These are phyloP conservation scores for Galeopterus variegatus DNA, from an alignment of 2,113 vertebrate genomes.

Conservation along the genomic window DNA sequence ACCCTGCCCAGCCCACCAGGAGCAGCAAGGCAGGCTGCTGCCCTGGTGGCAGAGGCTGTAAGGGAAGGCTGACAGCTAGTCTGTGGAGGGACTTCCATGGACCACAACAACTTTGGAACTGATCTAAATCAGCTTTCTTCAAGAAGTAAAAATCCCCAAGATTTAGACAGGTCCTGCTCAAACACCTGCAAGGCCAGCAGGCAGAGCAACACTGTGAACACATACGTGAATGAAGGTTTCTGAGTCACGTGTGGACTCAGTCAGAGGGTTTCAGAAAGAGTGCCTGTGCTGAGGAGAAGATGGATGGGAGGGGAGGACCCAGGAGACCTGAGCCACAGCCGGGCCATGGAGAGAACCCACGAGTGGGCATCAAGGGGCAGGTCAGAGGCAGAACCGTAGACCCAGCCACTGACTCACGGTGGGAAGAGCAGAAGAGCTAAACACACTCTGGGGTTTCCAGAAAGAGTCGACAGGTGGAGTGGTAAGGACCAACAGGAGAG, in stretches of 20 bases:
- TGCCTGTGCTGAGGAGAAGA: neutral
- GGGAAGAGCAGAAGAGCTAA: neutral
- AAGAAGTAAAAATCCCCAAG: neutral
- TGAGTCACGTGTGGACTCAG: neutral
- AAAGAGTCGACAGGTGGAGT: neutral
- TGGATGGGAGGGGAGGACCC: rapidly evolving
- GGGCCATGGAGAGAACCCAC: too few relatives aligned
- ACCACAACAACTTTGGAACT: neutral
- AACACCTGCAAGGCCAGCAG: neutral
- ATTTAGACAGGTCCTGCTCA: neutral
- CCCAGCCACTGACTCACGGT: neutral
- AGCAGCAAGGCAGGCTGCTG: neutral
- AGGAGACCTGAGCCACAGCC: neutral
- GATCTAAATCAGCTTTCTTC: neutral
- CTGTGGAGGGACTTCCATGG: neutral
- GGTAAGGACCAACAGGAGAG: too few relatives aligned
- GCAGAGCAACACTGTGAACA: neutral
- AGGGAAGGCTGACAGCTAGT: neutral
- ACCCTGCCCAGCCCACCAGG: neutral
- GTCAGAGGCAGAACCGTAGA: neutral
- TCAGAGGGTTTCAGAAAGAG: neutral
- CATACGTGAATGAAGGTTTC: neutral
- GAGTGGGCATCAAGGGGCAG: neutral
- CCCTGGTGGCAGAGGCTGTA: neutral
- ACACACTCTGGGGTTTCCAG: neutral